phyloP scores from a whole-genome alignment of 2,797 vertebrate genomes.

The Mormyrus hasselquistii region DNA sequence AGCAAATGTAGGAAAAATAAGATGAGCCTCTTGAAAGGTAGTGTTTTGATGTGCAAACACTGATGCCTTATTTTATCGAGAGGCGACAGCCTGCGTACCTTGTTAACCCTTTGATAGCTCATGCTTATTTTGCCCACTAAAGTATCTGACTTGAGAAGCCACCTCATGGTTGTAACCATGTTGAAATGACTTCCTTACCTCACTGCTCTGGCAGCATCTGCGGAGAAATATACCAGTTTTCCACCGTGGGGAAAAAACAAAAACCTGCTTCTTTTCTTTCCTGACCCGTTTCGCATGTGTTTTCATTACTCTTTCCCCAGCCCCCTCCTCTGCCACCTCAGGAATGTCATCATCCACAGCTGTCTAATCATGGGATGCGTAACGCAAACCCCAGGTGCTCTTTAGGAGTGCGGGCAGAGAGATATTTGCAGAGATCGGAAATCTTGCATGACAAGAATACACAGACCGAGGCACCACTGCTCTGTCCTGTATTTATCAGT shows the following conservation, averaged over 20 bases:
- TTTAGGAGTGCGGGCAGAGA: background rate
- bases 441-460: conserved; percentile 9
- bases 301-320: background rate
- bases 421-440: conserved; percentile 6
- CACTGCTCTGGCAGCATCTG: background rate
- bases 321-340: background rate
- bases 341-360: conserved; percentile 20
- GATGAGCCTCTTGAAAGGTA: background rate
- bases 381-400: conserved; percentile 4
- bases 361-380: conserved; percentile 23
- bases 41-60: background rate
- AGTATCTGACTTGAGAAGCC: background rate
- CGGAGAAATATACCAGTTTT: background rate
- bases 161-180: background rate
- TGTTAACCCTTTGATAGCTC: background rate
- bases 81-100: background rate
- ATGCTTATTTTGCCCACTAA: background rate
- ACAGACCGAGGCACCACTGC: background rate
- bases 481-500: background rate
- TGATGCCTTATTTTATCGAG: background rate
- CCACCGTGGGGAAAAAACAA: background rate
- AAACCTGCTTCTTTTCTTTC: background rate
- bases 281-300: background rate
- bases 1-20: background rate
- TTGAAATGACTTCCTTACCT: background rate